Base-by-base conservation (phyloP, 2,888 invertebrate genomes). In the Myopa testacea region DNA sequence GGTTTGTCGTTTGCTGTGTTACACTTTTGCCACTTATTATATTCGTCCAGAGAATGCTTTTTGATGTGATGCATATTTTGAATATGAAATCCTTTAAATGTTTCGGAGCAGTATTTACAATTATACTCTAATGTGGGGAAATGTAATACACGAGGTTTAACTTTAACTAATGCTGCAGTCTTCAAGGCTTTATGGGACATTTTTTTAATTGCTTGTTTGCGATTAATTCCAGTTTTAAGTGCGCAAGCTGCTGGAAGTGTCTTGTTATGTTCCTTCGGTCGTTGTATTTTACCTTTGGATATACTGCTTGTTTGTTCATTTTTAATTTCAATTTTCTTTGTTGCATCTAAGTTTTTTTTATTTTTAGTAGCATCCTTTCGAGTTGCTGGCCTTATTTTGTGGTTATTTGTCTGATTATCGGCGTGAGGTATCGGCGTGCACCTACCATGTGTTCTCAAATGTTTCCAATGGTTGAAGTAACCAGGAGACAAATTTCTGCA, bases 401-500 rank as follows among this genome's bases (percentile, higher is more conserved):
- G 19, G 2, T 34, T 70, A 60, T 40, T 62, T 12, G 3, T 10
- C 38, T 55, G 37, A 14, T 55, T 58, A 26, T 60, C 52, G 40
- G 69, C 77, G 7, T 73, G 71, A 58, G 72, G 8, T 10, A 34
- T 60, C 6, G 16, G 8, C 45, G 68, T 26, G 60, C 63, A 65
- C 50, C 69, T 65, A 19, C 12, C 65, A 78, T 82, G 81, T 4
- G 70, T 73, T 6, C 70, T 80, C 60, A 80, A 72, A 78, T 83
- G 83, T 34, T 80, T 79, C 68, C 81, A 37, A n/a, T 83, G 81
- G 67, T 82, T 80, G 6, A 81, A 76, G 72, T 83, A 83, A 3
- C 82, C 82, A 0, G 79, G 76, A 4, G 81, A 76, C 1, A 83
- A 77, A 63, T 81, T 81, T 8, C 50, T 67, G 50, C 83, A 83